Base-by-base conservation (phyloP, 2,113 vertebrate genomes). In the Aldabrachelys gigantea region DNA sequence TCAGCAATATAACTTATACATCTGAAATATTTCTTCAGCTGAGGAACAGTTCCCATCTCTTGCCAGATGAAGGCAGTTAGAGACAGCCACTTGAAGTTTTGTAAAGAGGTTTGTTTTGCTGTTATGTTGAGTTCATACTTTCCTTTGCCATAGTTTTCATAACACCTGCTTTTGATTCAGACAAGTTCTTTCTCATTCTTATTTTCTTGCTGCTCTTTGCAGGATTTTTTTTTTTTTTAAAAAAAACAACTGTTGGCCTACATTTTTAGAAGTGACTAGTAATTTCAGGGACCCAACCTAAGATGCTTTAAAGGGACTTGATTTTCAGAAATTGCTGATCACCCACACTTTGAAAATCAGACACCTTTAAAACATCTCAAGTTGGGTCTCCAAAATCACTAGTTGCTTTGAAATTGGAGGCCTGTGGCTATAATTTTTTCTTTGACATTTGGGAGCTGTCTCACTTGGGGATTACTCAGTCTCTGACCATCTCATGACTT, bases 361-460 rank as follows among this genome's bases (percentile, higher is more conserved):
- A 69, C 8, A 72, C 84, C 62, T 79, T 31, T 0, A 57, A 24
- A 57, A 1, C 0, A 0, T 85, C 54, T 24, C 57, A 81, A 1
- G 29, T 52, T 16, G 5, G 7, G 3, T 7, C 91, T 85, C 59
- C 59, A 82, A 76, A 88, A 8, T 1, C 16, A 10, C 54, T n/a
- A 9, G 3, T 85, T 10, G n/a, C 10, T 80, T 29, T 80, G n/a
- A 72, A 52, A 85, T 8, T 13, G 22, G 13, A 88, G 14, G 5
- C 25, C 76, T 13, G 35, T 1, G 2, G 11, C 44, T 78, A 16
- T 27, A 78, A 78, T 80, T n/a, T 76, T 9, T 59, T 80, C 52
- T 96, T 95, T 88, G 83, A 47, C 96, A 12, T 52, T 2, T 56
- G 95, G 87, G 84, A 94, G 92, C 81, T 96, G 38, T 84, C 96